A percentile compares a stretch with the other conserved stretches of the same genome.
phyloP scores from a whole-genome alignment of 2,888 invertebrate genomes.

The Merodon equestris region DNA sequence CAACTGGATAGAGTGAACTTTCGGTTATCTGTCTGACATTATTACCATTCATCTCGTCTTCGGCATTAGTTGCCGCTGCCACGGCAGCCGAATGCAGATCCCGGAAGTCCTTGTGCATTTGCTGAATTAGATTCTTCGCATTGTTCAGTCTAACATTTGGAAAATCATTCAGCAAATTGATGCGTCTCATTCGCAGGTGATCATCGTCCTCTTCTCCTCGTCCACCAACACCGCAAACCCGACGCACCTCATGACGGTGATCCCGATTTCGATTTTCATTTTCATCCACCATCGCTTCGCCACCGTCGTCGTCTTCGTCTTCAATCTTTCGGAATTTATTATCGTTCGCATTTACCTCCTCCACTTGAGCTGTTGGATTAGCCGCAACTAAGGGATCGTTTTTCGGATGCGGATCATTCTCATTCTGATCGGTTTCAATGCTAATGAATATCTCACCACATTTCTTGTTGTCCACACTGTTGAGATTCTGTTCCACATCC shows the following conservation, averaged over 20 bases:
- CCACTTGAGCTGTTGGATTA: slow-evolving; percentile 74
- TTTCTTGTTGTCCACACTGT: slow-evolving; percentile 70
- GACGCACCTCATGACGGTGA: slow-evolving; percentile 27
- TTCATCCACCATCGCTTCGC: slow-evolving; percentile 7
- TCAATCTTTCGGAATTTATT: slow-evolving; percentile 76
- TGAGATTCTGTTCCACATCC: slow-evolving; percentile 46
- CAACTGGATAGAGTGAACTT: slow-evolving; percentile 69
- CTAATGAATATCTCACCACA: slow-evolving; percentile 77
- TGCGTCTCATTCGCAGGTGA: slow-evolving; percentile 45
- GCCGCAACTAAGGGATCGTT: slow-evolving; percentile 67
- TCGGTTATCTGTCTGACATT: slow-evolving; percentile 35
- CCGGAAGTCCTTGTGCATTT: slow-evolving; percentile 74
- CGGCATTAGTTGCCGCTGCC: slow-evolving; percentile 27
- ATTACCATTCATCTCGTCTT: slow-evolving; percentile 46
- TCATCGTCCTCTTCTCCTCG: slow-evolving; percentile 49
- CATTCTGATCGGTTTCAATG: slow-evolving; percentile 77
- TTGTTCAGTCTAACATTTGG: slow-evolving; percentile 77
- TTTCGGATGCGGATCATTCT: slow-evolving; percentile 66
- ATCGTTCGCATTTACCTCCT: slow-evolving; percentile 76
- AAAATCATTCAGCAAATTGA: slow-evolving; percentile 58
- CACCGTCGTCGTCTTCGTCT: slow-evolving; percentile 73
- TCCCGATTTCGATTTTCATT: too few relatives aligned
- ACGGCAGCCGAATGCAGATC: slow-evolving; percentile 72
- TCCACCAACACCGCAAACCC: slow-evolving; percentile 46
- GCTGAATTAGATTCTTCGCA: slow-evolving; percentile 76